Percentiles rank a stretch among this genome's conserved stretches.
Conservation (phyloP, 2,888 invertebrate species). For the Boloria selene region DNA sequence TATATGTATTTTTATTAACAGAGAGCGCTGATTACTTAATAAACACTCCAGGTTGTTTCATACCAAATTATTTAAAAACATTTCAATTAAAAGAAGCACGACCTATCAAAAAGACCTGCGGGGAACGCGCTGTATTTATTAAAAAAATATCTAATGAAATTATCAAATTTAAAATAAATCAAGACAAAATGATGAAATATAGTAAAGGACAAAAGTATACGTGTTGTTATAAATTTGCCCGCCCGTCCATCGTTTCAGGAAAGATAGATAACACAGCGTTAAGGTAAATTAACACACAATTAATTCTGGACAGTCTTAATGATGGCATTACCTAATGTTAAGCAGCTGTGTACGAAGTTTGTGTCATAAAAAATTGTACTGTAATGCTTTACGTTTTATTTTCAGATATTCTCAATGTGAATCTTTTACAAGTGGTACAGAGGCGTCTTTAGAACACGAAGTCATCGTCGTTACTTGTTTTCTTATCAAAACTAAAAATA, state of each 20-base stretch:
- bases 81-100: slow-evolving; percentile 45
- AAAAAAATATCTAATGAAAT: slow-evolving; percentile 43
- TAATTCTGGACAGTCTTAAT: background rate
- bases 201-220: slow-evolving; percentile 34
- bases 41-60: slow-evolving; percentile 58
- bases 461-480: slow-evolving; percentile 54
- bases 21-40: slow-evolving; percentile 50
- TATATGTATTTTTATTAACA: slow-evolving; percentile 26
- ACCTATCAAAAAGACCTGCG: slow-evolving; percentile 46
- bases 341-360: too few relatives aligned
- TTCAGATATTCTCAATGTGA: slow-evolving; percentile 53
- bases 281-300: slow-evolving; percentile 43
- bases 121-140: slow-evolving; percentile 51
- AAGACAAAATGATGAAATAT: slow-evolving; percentile 45
- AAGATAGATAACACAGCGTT: slow-evolving; percentile 47
- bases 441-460: slow-evolving; percentile 48
- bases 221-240: slow-evolving; percentile 58
- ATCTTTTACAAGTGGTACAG: slow-evolving; percentile 50
- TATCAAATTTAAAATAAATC: slow-evolving; percentile 50
- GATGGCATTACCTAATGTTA: too few relatives aligned
- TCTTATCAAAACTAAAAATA: slow-evolving; percentile 17
- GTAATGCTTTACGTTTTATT: slow-evolving; percentile 17
- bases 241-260: slow-evolving; percentile 43
- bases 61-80: slow-evolving; percentile 57
- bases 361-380: background rate